These are phyloP conservation scores for Pyrgilauda ruficollis DNA, from an alignment of 2,113 vertebrate genomes.

Conservation along the genomic window DNA sequence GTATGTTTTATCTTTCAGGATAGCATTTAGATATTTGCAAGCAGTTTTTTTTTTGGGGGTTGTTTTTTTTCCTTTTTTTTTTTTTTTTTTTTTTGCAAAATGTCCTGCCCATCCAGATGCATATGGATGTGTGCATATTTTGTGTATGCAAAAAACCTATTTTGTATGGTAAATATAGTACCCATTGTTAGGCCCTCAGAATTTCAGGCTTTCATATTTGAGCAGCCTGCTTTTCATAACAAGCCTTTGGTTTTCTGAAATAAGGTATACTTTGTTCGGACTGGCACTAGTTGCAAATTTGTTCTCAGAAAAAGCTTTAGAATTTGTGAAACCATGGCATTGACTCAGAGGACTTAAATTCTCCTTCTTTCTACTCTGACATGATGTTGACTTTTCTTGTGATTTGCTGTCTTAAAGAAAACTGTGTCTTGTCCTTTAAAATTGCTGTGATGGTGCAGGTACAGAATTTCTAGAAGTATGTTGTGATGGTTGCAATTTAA, in stretches of 20 bases:
- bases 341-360: not conserved
- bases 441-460: not conserved
- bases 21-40: not conserved
- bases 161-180: not conserved
- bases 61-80: not conserved
- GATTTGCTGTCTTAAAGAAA: not conserved
- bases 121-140: rapidly evolving
- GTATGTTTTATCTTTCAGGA: not conserved
- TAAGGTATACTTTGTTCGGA: not conserved
- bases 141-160: not conserved
- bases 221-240: not conserved
- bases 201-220: not conserved
- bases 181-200: not conserved
- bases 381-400: not conserved
- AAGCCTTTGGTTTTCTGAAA: not conserved
- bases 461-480: not conserved
- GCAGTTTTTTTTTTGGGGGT: not conserved
- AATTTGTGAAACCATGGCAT: not conserved
- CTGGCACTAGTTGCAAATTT: not conserved
- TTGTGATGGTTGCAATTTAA: not conserved
- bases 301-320: not conserved
- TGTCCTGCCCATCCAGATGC: not conserved
- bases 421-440: not conserved
- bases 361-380: not conserved
- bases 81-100: not conserved